A percentile compares a stretch with the other conserved stretches of the same genome.
These are phyloP conservation scores for Caenorhabditis angaria DNA, from an alignment of 2,888 invertebrate genomes.

Conservation along the genomic window DNA sequence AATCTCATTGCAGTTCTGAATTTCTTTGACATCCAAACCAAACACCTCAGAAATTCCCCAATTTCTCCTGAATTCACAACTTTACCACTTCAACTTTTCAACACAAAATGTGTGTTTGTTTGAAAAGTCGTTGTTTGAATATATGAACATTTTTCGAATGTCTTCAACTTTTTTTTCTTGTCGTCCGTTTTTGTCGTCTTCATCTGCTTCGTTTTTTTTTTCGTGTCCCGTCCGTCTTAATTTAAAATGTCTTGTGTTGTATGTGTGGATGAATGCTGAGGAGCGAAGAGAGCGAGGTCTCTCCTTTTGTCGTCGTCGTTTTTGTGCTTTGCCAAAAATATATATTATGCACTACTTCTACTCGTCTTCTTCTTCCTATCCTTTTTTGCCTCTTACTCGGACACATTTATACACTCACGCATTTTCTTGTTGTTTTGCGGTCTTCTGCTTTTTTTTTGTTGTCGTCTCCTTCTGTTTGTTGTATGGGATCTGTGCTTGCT, in stretches of 20 bases:
- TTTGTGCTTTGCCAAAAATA: neutral
- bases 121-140: too few relatives aligned
- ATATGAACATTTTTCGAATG: neutral
- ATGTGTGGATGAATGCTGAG: constrained; percentile 1
- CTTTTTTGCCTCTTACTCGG: constrained; percentile 17
- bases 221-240: neutral
- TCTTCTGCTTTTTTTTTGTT: constrained; percentile 14
- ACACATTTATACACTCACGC: constrained; percentile 10
- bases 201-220: neutral
- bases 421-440: constrained; percentile 29
- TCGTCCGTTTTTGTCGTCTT: neutral
- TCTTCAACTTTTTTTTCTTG: neutral
- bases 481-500: constrained; percentile 9
- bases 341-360: constrained; percentile 17
- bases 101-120: too few relatives aligned
- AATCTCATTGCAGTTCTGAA: too few relatives aligned
- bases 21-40: too few relatives aligned
- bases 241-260: constrained; percentile 4
- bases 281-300: neutral
- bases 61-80: too few relatives aligned
- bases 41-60: too few relatives aligned
- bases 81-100: too few relatives aligned
- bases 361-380: constrained; percentile 28
- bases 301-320: constrained; percentile 3
- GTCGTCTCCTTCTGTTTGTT: constrained; percentile 22